Evolutionary conservation across 2,797 vertebrate genomes (phyloP).

Genomic region (Urophycis tenuis): DNA sequence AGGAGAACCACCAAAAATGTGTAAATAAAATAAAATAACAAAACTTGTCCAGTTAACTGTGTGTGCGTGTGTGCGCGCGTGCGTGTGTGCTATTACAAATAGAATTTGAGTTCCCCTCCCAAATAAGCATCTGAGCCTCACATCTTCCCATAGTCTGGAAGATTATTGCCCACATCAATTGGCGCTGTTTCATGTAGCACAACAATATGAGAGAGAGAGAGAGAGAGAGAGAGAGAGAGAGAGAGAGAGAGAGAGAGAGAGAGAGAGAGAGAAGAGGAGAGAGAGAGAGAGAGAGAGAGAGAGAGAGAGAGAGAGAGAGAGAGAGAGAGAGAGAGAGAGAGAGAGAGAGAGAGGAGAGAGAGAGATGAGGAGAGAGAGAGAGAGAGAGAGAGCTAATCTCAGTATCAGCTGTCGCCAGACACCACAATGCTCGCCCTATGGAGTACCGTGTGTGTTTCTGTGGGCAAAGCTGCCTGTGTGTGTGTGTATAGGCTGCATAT

Average conservation of each 20-base stretch:
- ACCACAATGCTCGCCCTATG: slow-evolving; percentile 17
- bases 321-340: neutral
- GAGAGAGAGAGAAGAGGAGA: neutral
- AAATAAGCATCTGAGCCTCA: neutral
- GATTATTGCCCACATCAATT: slow-evolving; percentile 32
- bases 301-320: neutral
- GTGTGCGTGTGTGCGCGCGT: neutral
- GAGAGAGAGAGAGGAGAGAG: neutral
- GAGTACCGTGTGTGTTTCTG: slow-evolving; percentile 8
- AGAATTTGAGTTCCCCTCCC: neutral
- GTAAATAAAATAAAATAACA: no score
- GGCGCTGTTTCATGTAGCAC: slow-evolving; percentile 28
- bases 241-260: neutral
- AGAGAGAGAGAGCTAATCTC: neutral
- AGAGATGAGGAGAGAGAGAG: neutral
- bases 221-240: neutral
- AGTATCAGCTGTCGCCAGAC: slow-evolving; percentile 25
- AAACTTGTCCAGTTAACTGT: no score
- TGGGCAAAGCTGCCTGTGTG: neutral
- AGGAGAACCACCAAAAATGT: no score
- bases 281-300: slow-evolving; percentile 5
- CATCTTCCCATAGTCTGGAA: neutral
- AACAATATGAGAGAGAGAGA: neutral
- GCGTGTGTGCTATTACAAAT: neutral
- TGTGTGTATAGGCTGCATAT: slow-evolving; percentile 1